A percentile compares a stretch with the other conserved stretches of the same genome.
phyloP scores from a whole-genome alignment of 2,888 invertebrate species.

The Steinernema hermaphroditum region DNA sequence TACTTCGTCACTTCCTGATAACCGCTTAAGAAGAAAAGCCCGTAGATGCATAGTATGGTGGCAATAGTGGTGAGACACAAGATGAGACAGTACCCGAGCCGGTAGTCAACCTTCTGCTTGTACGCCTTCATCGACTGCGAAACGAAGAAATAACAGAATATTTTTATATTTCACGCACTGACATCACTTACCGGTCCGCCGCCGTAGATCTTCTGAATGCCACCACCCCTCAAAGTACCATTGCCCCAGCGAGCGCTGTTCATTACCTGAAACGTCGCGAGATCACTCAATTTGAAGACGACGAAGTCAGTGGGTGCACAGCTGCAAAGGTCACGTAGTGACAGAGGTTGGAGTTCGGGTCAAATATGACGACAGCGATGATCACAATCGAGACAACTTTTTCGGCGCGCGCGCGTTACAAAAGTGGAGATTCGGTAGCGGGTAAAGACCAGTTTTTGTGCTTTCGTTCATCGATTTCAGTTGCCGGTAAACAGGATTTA shows the following conservation, averaged over 20 bases:
- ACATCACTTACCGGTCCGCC: constrained; percentile 32
- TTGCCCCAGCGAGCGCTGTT: constrained; percentile 40
- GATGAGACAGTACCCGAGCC: constrained; percentile 53
- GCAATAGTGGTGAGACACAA: constrained; percentile 54
- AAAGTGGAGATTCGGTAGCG: constrained; percentile 27
- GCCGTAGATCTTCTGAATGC: constrained; percentile 51
- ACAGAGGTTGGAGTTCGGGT: neutral
- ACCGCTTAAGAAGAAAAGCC: constrained; percentile 52
- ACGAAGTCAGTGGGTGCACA: neutral
- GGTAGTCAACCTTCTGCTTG: constrained; percentile 58
- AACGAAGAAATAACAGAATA: neutral
- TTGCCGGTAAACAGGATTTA: constrained; percentile 30
- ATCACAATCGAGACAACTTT: neutral
- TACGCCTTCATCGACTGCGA: constrained; percentile 58
- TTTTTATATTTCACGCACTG: neutral
- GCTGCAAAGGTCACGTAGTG: constrained; percentile 25
- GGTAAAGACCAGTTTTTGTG: constrained; percentile 31
- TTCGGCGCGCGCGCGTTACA: constrained; percentile 13
- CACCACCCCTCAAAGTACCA: constrained; percentile 58
- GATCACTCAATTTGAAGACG: constrained; percentile 3
- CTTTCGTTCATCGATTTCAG: constrained; percentile 28
- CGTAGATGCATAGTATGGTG: constrained; percentile 56
- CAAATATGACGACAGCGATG: neutral
- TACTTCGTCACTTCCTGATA: constrained; percentile 52
- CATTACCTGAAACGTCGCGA: constrained; percentile 14